phyloP scores from a whole-genome alignment of 2,888 invertebrate species.

The Tridacna crocea region DNA sequence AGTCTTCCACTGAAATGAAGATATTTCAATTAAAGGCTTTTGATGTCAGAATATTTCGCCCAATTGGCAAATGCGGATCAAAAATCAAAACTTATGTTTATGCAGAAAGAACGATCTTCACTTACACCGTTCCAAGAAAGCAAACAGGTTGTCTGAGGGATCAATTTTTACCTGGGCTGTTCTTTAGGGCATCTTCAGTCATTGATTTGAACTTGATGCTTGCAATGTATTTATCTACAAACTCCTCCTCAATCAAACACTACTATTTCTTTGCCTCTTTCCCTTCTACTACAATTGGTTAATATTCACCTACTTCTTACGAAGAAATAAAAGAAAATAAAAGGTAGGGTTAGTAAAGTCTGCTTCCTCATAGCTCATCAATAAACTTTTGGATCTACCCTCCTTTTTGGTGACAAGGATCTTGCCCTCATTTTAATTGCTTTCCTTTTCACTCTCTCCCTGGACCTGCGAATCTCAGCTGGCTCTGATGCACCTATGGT shows the following conservation, averaged over 20 bases:
- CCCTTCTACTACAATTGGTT: neutral
- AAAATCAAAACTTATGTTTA: too few relatives aligned
- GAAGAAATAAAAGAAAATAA: neutral
- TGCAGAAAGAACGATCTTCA: too few relatives aligned
- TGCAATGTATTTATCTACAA: neutral
- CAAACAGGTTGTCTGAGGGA: too few relatives aligned
- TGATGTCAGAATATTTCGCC: too few relatives aligned
- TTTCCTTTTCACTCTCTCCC: constrained; percentile 69
- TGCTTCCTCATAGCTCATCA: constrained; percentile 50
- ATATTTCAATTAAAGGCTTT: too few relatives aligned
- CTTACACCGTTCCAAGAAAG: too few relatives aligned
- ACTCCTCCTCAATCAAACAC: neutral
- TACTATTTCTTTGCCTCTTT: constrained; percentile 3
- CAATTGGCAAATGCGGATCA: too few relatives aligned
- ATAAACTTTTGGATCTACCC: constrained; percentile 77
- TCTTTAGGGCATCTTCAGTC: neutral
- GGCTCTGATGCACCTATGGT: constrained; percentile 59
- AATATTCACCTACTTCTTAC: constrained; percentile 14
- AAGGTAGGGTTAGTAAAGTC: neutral
- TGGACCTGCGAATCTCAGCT: constrained; percentile 65
- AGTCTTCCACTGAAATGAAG: too few relatives aligned
- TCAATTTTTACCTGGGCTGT: too few relatives aligned
- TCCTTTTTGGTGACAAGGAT: constrained; percentile 78
- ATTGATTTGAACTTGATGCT: too few relatives aligned
- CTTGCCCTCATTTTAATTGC: constrained; percentile 73